phyloP scores from a whole-genome alignment of 2,888 invertebrate genomes.

The Cerastis rubricosa region DNA sequence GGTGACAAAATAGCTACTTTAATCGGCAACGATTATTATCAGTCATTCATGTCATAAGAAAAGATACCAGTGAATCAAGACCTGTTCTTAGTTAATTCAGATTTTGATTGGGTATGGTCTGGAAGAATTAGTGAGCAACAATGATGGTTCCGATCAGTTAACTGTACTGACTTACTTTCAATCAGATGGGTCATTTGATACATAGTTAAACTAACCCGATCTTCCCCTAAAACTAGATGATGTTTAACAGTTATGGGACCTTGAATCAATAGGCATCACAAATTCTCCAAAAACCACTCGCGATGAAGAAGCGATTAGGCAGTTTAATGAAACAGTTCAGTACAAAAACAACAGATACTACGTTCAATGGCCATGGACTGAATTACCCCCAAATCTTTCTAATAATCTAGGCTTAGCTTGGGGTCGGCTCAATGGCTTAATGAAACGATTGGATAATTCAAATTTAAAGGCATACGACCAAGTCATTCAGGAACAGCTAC shows the following conservation, averaged over 20 bases:
- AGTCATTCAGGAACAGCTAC: conserved; percentile 8
- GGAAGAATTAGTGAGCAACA: no score
- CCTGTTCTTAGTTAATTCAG: no score
- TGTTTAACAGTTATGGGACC: conserved; percentile 20
- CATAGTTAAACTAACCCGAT: conserved; percentile 8
- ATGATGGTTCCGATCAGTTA: no score
- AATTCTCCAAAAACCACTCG: conserved; percentile 18
- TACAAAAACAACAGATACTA: conserved; percentile 9
- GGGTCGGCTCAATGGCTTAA: conserved; percentile 16
- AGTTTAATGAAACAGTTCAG: no score
- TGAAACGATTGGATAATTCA: conserved; percentile 12
- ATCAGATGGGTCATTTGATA: conserved; percentile 1
- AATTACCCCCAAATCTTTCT: not conserved
- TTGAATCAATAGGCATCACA: conserved; percentile 18
- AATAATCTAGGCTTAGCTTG: conserved; percentile 18
- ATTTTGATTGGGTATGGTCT: no score
- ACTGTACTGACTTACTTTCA: no score
- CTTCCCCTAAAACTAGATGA: conserved; percentile 12
- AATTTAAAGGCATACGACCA: conserved; percentile 14
- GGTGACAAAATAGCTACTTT: not conserved
- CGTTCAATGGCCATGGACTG: conserved; percentile 11
- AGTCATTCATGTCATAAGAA: no score
- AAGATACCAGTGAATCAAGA: no score
- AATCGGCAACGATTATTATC: conserved; percentile 8
- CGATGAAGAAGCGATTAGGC: conserved; percentile 19